Base-by-base conservation (phyloP, 1,140 invertebrate species). In the Lamellibrachia luymesi region DNA sequence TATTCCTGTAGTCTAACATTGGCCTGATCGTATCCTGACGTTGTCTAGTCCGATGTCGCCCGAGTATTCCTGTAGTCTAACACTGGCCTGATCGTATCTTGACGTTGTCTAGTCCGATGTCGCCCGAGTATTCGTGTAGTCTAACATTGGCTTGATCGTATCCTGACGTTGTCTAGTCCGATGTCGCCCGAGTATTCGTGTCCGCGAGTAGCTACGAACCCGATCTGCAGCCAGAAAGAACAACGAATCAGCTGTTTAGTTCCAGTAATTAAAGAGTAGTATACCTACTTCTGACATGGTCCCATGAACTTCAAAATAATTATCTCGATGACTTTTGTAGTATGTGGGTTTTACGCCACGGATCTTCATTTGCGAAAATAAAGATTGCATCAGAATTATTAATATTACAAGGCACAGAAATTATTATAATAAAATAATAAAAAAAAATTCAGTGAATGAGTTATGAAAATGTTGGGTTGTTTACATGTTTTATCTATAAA, bases 31-130 rank as follows among this genome's bases (percentile, higher is more conserved):
- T 64, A 92, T 64, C 52, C 51, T 52, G 49, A 92, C 13, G 92
- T 92, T 50, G 51, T 93, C 92, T 6, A 93, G 50, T 25, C 22
- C 92, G 91, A 93, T 93, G 38, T 93, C 92, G 25, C 92, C 92
- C 1, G 92, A 90, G 27, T 93, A 93, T 6, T 51, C 92, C n/a
- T 91, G 50, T 90, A 13, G 50, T 91, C 10, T 51, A 64, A n/a
- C 92, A 92, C 10, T 92, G 50, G 27, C 92, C 92, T 7, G 27
- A 50, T 51, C 8, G 50, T 64, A 92, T 64, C 52, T n/a, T 52
- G 49, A 92, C 13, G 92, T 92, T 50, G 51, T 93, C 92, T 6
- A 93, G 50, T 25, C 22, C 92, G 91, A 93, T 93, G 38, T 93
- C 92, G 25, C 92, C 92, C 1, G 92, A 90, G 27, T 93, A 93